Evolutionary conservation across 2,888 invertebrate species (phyloP).

Genomic region (Ennomos fuscantarius): DNA sequence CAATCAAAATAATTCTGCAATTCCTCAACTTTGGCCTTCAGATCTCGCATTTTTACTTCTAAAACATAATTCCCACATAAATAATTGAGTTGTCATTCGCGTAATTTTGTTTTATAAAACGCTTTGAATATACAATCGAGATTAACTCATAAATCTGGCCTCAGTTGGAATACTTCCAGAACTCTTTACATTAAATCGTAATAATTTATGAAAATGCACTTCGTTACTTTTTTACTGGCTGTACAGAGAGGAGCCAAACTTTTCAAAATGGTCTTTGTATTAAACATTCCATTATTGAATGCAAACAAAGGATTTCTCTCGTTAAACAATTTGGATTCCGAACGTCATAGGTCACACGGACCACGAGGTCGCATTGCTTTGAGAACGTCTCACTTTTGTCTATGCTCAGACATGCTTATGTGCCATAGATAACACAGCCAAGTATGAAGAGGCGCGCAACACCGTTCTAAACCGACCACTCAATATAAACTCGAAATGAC

Average conservation of each 20-base stretch:
- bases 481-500: conserved; percentile 37
- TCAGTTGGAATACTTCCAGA: conserved; percentile 56
- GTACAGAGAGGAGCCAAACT: conserved; percentile 21
- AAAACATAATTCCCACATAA: conserved; percentile 27
- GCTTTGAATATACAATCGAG: conserved; percentile 30
- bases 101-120: conserved; percentile 41
- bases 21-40: conserved; percentile 22
- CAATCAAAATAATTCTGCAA: conserved; percentile 22
- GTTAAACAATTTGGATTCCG: conserved; percentile 66
- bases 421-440: conserved; percentile 59
- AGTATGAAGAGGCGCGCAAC: conserved; percentile 36
- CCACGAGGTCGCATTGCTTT: conserved; percentile 68
- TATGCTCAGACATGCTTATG: conserved; percentile 61
- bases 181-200: conserved; percentile 43
- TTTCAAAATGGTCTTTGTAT: conserved; percentile 44
- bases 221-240: conserved; percentile 21
- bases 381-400: conserved; percentile 73
- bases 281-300: conserved; percentile 57
- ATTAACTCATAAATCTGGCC: conserved; percentile 48
- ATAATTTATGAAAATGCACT: conserved; percentile 45
- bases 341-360: conserved; percentile 68
- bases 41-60: conserved; percentile 11
- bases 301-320: conserved; percentile 68
- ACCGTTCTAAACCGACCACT: conserved; percentile 19
- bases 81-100: conserved; percentile 38